Evolutionary conservation across 2,888 invertebrate genomes (phyloP).

Genomic region (Mesorhabditis sp.): DNA sequence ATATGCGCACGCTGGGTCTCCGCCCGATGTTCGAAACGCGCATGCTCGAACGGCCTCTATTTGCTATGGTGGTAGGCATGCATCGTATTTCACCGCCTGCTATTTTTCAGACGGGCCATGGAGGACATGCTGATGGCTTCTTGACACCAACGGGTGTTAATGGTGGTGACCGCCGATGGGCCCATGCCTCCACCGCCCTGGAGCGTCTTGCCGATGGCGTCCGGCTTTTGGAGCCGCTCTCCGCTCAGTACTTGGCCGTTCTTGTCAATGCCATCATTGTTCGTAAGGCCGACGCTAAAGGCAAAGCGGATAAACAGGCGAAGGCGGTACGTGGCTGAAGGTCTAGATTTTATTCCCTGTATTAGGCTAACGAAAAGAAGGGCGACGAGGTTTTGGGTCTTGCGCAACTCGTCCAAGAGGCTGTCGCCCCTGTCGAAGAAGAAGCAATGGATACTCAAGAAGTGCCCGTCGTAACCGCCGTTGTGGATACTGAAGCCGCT

Average conservation of each 20-base stretch:
- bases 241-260: conserved; percentile 26
- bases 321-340: not conserved
- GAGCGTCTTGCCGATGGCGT: conserved; percentile 33
- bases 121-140: too few species aligned
- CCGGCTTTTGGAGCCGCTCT: conserved; percentile 30
- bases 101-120: too few species aligned
- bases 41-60: too few species aligned
- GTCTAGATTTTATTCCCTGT: too few species aligned
- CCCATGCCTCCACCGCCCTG: conserved; percentile 24
- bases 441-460: not conserved
- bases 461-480: not conserved
- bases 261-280: conserved; percentile 23
- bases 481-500: not conserved
- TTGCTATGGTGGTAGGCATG: too few species aligned
- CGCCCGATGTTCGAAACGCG: too few species aligned
- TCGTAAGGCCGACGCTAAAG: conserved; percentile 15
- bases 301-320: conserved; percentile 18
- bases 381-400: not conserved
- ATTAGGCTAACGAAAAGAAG: conserved; percentile 8
- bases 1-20: too few species aligned
- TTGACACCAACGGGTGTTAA: conserved; percentile 13
- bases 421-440: not conserved
- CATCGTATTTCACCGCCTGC: too few species aligned
- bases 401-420: not conserved
- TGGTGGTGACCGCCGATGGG: conserved; percentile 16